Base-by-base conservation (phyloP, 2,797 vertebrate genomes). In the Helicolenus hilgendorfi region DNA sequence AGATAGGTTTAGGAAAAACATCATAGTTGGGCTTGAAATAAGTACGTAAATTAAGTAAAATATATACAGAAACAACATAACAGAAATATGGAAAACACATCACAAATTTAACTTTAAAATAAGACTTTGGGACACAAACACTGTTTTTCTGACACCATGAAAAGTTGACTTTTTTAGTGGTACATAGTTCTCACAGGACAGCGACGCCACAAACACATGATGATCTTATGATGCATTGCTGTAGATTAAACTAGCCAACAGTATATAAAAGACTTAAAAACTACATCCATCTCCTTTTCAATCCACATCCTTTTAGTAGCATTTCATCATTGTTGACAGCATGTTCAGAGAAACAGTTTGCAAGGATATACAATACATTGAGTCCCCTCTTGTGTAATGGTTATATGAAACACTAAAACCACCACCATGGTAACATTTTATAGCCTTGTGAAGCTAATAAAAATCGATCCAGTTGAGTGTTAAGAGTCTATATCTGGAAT, bases 401-500 rank as follows among this genome's bases (percentile, higher is more conserved):
- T 67, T 53, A 45, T 70, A 64, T 45, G 70, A 89, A 80, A n/a
- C 63, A 58, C 22, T 73, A 31, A 75, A 86, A 77, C 55, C 62
- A 68, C 26, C 72, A 65, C 64, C 41, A 68, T 63, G 11, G 58
- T 62, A 79, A 91, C 62, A 55, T 35, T 83, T 38, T 64, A 86
- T 33, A 77, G 65, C 59, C 63, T 38, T 35, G 11, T 49, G 69
- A 72, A 74, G 36, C 65, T 73, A 22, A 68, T 86, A 59, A 78
- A 77, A 78, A 72, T 14, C 0, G 49, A 85, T 53, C 56, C 31
- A 62, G 33, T 80, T 11, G 36, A 65, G 56, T 55, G 73, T 68
- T 78, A 78, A 58, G 49, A 31, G 41, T 79, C 27, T 26, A 14
- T 75, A 84, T 88, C 82, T 90, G 53, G 67, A 86, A 67, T 20